phyloP scores from a whole-genome alignment of 2,888 invertebrate species.

The Macropis europaea region DNA sequence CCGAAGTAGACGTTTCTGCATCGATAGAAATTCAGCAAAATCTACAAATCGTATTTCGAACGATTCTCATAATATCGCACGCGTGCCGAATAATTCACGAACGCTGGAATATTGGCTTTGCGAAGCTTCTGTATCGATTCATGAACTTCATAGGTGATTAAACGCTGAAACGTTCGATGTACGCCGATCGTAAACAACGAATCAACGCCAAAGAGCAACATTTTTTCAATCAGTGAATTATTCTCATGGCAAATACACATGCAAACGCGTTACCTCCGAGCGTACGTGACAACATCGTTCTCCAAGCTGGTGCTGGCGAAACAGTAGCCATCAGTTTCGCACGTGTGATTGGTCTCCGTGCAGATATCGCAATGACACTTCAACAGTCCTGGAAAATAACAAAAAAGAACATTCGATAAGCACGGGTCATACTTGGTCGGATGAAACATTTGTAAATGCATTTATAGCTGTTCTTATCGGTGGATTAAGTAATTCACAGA shows the following conservation, averaged over 20 bases:
- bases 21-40: neutral
- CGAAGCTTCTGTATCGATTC: neutral
- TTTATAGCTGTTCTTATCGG: neutral
- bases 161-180: neutral
- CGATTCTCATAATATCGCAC: neutral
- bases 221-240: conserved; percentile 1
- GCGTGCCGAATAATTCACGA: neutral
- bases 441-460: neutral
- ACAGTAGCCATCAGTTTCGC: conserved; percentile 94
- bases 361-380: conserved; percentile 93
- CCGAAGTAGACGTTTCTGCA: neutral
- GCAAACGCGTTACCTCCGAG: conserved; percentile 86
- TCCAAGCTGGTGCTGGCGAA: conserved; percentile 88
- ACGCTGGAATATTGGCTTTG: neutral
- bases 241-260: conserved; percentile 23
- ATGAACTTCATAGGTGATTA: neutral
- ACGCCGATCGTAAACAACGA: neutral
- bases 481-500: no score
- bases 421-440: neutral
- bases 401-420: neutral
- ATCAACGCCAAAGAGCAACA: neutral
- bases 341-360: conserved; percentile 87
- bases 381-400: conserved; percentile 84
- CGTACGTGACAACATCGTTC: conserved; percentile 83
- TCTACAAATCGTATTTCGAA: neutral